A percentile compares a stretch with the other conserved stretches of the same genome.
phyloP scores from a whole-genome alignment of 2,113 vertebrate genomes.

The Xenopus borealis region DNA sequence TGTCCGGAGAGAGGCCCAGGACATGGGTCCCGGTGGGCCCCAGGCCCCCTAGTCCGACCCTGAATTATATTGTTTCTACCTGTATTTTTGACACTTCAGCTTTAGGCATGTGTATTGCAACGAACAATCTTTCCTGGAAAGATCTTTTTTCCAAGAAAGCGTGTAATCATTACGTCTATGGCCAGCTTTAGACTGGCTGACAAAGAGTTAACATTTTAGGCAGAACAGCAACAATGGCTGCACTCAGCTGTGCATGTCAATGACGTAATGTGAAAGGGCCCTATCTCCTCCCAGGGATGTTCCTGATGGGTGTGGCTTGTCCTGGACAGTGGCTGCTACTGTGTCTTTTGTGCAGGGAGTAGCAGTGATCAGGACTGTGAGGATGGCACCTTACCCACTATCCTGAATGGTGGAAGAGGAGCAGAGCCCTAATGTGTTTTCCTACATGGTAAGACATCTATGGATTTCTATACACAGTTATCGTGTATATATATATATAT shows the following conservation, averaged over 20 bases:
- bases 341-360: conserved; percentile 30
- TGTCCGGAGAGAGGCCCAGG: too few species aligned
- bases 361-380: conserved; percentile 18
- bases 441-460: neutral
- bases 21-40: too few species aligned
- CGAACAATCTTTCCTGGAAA: too few species aligned
- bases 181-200: neutral
- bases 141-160: too few species aligned
- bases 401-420: neutral
- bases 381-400: neutral
- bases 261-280: conserved; percentile 32
- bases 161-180: too few species aligned
- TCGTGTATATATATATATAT: too few species aligned
- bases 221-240: neutral
- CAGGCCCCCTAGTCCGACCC: too few species aligned
- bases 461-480: neutral
- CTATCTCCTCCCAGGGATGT: conserved; percentile 35
- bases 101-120: too few species aligned
- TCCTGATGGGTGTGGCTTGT: conserved; percentile 23
- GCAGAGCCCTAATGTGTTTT: neutral
- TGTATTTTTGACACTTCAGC: too few species aligned
- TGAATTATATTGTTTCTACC: too few species aligned
- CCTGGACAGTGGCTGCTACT: conserved; percentile 1
- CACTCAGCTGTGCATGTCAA: neutral
- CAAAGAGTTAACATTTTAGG: neutral